phyloP scores from a whole-genome alignment of 92 coral and sea anemone species.

The Ricordea florida region DNA sequence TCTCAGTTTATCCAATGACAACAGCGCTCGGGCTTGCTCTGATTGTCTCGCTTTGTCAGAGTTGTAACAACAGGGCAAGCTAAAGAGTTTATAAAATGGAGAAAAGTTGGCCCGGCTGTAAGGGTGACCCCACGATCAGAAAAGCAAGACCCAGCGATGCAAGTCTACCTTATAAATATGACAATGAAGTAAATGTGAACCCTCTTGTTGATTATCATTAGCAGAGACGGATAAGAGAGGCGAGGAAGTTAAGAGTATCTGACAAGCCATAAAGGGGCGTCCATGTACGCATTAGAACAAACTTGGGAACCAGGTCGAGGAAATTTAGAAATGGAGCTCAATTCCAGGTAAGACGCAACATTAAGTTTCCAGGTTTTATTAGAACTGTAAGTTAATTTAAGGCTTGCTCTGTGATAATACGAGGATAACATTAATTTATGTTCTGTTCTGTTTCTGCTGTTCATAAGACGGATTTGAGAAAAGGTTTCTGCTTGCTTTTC shows the following conservation, averaged over 20 bases:
- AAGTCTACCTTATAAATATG: background rate
- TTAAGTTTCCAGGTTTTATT: background rate
- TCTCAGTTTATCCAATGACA: background rate
- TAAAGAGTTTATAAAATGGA: background rate
- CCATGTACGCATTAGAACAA: background rate
- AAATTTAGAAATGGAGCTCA: background rate
- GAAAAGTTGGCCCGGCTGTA: background rate
- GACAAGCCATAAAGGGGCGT: background rate
- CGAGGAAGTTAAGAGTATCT: background rate
- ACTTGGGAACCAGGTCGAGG: background rate
- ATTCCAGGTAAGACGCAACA: background rate
- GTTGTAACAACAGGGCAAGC: background rate
- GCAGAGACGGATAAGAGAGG: background rate
- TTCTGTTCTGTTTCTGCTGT: background rate
- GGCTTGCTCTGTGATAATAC: background rate
- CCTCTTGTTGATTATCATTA: background rate
- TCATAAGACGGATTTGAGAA: background rate
- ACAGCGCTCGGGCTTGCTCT: no score
- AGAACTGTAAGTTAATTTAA: background rate
- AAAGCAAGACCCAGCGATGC: background rate
- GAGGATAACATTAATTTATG: background rate
- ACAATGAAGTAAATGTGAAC: background rate
- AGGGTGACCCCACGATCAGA: background rate
- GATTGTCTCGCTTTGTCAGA: no score
- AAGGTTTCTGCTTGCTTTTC: background rate